Evolutionary conservation across 2,113 vertebrate species (phyloP), one percentile per base, ranked within the genome.

Genomic region (Cyanistes caeruleus): DNA sequence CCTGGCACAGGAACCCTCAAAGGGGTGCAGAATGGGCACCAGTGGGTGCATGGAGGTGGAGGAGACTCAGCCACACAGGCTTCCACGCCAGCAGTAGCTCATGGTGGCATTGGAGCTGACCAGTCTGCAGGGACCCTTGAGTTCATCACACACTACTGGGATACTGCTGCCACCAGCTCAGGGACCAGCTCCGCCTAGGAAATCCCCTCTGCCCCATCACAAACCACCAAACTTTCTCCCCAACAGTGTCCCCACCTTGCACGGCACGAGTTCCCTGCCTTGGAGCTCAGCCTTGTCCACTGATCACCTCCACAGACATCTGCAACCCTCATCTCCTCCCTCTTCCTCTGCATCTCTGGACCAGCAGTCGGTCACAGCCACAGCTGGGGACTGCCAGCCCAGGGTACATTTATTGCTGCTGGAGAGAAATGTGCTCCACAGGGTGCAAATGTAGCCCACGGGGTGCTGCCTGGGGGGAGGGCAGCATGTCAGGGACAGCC

Each of bases 211-310:
- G 52, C 33, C 48, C 39, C 37, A 64, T 37, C 35, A 44, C 52
- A 89, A 49, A 39, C 37, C 21, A 62, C 43, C 43, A 70, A 68
- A 83, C 33, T 39, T 55, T 27, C 17, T 22, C 33, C 33, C 8
- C 39, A 60, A 3, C 53, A 69, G 49, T 33, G 41, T 35, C 60
- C 44, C 27, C 30, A 43, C 9, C 55, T 31, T 37, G n/a, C 21
- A 15, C 0, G 2, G 79, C 19, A 15, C 0, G 0, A 75, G 8
- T 25, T 53, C 51, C 23, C 18, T 21, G 74, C 74, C 44, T 8
- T 2, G 1, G 43, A 81, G 37, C 46, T 77, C 82, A 78, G 60
- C 56, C 28, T 83, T 20, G 4, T 25, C 39, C 2, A 2, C 60
- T 3, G 5, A 13, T 33, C 30, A 27, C 43, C 17, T 55, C 62